A percentile compares a stretch with the other conserved stretches of the same genome.
phyloP scores from a whole-genome alignment of 2,888 invertebrate species.

The Steromphala cineraria region DNA sequence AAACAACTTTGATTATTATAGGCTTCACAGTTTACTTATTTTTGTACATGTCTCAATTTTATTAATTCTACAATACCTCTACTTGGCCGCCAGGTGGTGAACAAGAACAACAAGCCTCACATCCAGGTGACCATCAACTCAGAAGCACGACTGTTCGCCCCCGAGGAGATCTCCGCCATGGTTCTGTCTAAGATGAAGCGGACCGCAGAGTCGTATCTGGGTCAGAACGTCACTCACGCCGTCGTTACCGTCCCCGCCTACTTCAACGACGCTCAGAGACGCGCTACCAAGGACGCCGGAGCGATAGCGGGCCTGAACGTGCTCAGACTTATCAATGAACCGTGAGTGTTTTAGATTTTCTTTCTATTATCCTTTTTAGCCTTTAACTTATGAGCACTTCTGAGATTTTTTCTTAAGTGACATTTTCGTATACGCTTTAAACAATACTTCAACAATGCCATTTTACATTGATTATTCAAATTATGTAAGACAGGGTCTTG shows the following conservation, averaged over 20 bases:
- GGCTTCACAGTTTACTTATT: too few relatives aligned
- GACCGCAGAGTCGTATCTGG: constrained; percentile 96
- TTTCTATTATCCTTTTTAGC: too few relatives aligned
- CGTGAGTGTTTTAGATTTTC: constrained; percentile 56
- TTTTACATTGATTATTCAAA: too few relatives aligned
- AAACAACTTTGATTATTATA: too few relatives aligned
- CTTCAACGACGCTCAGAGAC: constrained; percentile 99
- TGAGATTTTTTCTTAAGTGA: too few relatives aligned
- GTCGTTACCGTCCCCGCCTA: constrained; percentile 97
- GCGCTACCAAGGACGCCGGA: constrained; percentile 98
- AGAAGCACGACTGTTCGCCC: constrained; percentile 88
- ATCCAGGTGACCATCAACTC: constrained; percentile 80
- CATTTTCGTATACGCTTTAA: too few relatives aligned
- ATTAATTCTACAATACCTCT: too few relatives aligned
- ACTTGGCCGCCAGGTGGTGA: constrained; percentile 77
- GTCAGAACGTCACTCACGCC: constrained; percentile 90
- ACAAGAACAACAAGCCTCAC: constrained; percentile 94
- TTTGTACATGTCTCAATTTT: too few relatives aligned
- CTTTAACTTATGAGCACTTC: too few relatives aligned
- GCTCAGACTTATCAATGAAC: constrained; percentile 97
- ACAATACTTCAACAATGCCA: too few relatives aligned
- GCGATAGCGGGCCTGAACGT: constrained; percentile 92
- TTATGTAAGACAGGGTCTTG: too few relatives aligned
- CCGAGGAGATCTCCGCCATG: constrained; percentile 99
- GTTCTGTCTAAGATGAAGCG: constrained; percentile 98